Base-by-base conservation (phyloP, 2,113 vertebrate genomes). In the Rhinichthys klamathensis region DNA sequence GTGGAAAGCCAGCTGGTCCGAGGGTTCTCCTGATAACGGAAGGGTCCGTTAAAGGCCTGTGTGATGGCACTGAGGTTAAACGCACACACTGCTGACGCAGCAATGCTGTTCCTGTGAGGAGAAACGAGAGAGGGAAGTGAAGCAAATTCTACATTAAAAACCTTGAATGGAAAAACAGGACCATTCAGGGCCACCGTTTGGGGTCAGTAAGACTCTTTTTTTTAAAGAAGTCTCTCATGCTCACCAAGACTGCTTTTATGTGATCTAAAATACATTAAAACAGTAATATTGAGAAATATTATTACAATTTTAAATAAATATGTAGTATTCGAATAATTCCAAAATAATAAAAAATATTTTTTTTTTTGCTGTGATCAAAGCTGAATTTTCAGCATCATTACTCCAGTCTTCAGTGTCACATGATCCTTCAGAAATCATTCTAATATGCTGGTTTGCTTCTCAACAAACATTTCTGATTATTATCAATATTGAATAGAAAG, bases 1-100 rank as follows among this genome's bases (percentile, higher is more conserved):
- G 96, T 97, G 0, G 97, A 96, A 86, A 97, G 96, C 98, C 98
- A 99, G 88, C 96, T 96, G 0, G 96, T 96, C 73, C 97, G 96
- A 0, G 97, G 97, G 90, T 98, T 99, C 90, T 99, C 97, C 93
- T 99, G 98, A 90, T 96, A 97, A 89, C 97, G 97, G 91, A 99
- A 99, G 7, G 97, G 97, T 75, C 98, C 98, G 0, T 94, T 96
- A 91, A 99, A 99, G 63, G 95, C 94, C 86, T 97, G 96, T 0
- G 95, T 95, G 90, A 99, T 95, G 90, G 97, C 92, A 18, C 97
- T 99, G 90, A 99, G 92, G 89, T 99, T 99, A 94, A 97, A 99
- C 90, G 97, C 95, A 46, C 98, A 99, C 80, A 99, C 96, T 0
- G 98, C 97, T 0, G 98, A 98, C 2, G 98, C 98, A 0, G 97